Evolutionary conservation across 2,797 vertebrate species (phyloP).

Genomic region (Salmo trutta): DNA sequence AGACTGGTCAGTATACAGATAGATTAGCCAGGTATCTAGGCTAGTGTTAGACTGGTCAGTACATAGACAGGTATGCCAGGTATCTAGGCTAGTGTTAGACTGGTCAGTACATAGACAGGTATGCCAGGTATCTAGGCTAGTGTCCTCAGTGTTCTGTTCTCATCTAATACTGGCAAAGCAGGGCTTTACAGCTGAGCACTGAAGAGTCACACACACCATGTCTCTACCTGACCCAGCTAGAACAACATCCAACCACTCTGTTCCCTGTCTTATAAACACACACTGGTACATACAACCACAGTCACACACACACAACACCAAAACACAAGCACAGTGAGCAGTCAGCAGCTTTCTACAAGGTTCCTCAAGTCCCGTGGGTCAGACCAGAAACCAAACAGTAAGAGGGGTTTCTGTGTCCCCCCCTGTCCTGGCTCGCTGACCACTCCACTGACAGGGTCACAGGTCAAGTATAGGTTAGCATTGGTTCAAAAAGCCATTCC

Average conservation of each 20-base stretch:
- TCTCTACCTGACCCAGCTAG: background rate
- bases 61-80: no score
- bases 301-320: background rate
- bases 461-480: background rate
- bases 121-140: no score
- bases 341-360: background rate
- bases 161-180: background rate
- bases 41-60: no score
- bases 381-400: background rate
- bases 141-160: background rate
- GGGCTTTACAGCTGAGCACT: background rate
- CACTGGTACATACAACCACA: background rate
- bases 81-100: no score
- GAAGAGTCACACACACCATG: background rate
- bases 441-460: background rate
- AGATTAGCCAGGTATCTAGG: no score
- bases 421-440: background rate
- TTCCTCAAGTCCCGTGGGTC: background rate
- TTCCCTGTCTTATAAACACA: background rate
- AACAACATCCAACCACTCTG: background rate
- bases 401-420: background rate
- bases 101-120: no score
- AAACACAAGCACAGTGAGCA: background rate
- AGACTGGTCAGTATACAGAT: conserved; percentile 16
- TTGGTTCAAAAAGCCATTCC: background rate